Base-by-base conservation (phyloP, 2,113 vertebrate species). In the Carassius carassius region DNA sequence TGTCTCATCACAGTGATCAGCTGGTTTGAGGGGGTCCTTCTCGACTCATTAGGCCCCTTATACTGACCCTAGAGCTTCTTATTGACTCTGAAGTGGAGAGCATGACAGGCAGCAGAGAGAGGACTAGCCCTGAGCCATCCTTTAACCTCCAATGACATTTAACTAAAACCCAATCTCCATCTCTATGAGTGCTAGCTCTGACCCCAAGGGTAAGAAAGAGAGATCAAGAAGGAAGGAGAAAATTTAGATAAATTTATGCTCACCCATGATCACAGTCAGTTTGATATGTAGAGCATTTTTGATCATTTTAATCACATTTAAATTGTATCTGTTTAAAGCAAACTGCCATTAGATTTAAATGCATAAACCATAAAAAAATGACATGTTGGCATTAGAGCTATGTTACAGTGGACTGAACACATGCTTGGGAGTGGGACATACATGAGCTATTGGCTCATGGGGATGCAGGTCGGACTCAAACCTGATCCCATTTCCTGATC, bases 111-210 rank as follows among this genome's bases (percentile, higher is more conserved):
- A 72, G 85, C 58, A 88, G 88, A 90, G 65, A 91, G 84, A 87
- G 80, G 70, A 70, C 32, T 85, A 90, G 91, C 95, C 87, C 70
- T 87, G 87, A 92, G 94, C 91, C 85, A 87, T 95, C 91, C 95
- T 91, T 94, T 95, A 92, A 92, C 91, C 91, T 90, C 91, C 89
- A 90, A 92, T 95, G 94, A 94, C 94, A 95, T 95, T 95, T 96
- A 95, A 94, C 91, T 94, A 93, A 95, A 94, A 93, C 92, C 89
- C 90, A 91, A 90, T 94, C 93, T 94, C 90, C 92, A 91, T 93
- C 92, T 93, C 92, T 92, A 88, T 90, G 92, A 94, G 92, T 88
- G 89, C 87, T 90, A 89, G 77, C 86, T 87, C 90, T 89, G 90
- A 94, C 90, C 75, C 87, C 88, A 79, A 89, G 77, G 60, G 35